Evolutionary conservation across 2,113 vertebrate genomes (phyloP), one percentile per base, ranked within the genome.

Genomic region (Cervus canadensis): DNA sequence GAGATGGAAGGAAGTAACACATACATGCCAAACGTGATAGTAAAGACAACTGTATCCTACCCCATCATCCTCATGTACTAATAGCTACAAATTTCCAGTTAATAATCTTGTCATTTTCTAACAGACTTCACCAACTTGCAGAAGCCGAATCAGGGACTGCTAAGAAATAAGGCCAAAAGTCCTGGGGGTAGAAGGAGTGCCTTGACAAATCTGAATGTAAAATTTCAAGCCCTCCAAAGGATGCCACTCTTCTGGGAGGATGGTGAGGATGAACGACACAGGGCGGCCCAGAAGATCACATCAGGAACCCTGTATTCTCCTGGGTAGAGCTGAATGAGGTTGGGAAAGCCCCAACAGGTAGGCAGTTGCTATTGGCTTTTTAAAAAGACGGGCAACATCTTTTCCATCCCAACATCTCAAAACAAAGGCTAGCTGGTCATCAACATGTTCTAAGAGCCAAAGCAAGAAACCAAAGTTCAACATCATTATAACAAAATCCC

Each of bases 301-400:
- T 23, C n/a, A 94, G 88, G 87, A 94, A 97, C 97, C 95, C 96
- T 97, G 87, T 84, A 60, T 96, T 67, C 96, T 97, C 64, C 60
- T 91, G 96, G 96, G 83, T 67, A 97, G 89, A 95, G 98, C n/a
- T 86, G 92, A 94, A 62, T 36, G 79, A 97, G 62, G 74, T 2
- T 95, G 91, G 82, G 93, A 93, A 96, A 96, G 60, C 78, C 91
- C 91, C 95, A 96, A 95, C 50, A 98, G 83, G 93, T 52, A 97
- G 94, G 89, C 92, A 93, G 95, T 94, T 96, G 97, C 86, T 89
- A 91, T 7, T 93, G 93, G 94, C 93, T 97, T 97, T 97, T 92
- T 89, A 43, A 97, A 93, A 97, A 97, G 76, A 94, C 13, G 86
- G 88, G 89, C 45, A 97, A 97, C 43, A 93, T 93, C 91, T 97